Percentiles rank a stretch among this genome's conserved stretches.
These are phyloP conservation scores for Pseudococcus viburni DNA, from an alignment of 2,888 invertebrate genomes.

Conservation along the genomic window DNA sequence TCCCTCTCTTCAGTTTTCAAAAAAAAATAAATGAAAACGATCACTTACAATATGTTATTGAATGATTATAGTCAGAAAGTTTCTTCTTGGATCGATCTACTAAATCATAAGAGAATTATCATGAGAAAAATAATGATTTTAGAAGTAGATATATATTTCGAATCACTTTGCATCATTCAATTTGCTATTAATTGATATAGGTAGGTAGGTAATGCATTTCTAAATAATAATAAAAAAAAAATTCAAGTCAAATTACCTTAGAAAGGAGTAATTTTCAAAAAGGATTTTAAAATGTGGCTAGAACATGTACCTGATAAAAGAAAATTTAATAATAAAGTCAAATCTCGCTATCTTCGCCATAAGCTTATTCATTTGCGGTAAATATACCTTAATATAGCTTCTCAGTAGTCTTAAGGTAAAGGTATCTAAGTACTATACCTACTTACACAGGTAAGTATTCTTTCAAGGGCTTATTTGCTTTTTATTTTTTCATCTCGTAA, in stretches of 20 bases:
- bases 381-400: neutral
- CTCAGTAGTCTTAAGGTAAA: neutral
- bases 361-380: neutral
- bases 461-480: neutral
- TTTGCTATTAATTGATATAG: no score
- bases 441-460: neutral
- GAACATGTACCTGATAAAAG: neutral
- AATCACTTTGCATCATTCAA: no score
- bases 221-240: no score
- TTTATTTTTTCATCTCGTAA: neutral
- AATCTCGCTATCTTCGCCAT: neutral
- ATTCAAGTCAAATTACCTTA: neutral
- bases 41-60: no score
- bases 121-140: no score
- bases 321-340: neutral
- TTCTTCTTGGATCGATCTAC: no score
- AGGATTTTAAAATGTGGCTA: neutral
- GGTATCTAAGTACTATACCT: neutral
- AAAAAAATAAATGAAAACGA: no score
- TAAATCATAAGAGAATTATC: no score
- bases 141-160: no score
- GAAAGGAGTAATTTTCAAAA: neutral
- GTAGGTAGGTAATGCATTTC: no score
- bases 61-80: no score
- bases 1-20: no score